These are phyloP conservation scores for Caprella mutica DNA, from an alignment of 2,888 invertebrate species.

Conservation along the genomic window DNA sequence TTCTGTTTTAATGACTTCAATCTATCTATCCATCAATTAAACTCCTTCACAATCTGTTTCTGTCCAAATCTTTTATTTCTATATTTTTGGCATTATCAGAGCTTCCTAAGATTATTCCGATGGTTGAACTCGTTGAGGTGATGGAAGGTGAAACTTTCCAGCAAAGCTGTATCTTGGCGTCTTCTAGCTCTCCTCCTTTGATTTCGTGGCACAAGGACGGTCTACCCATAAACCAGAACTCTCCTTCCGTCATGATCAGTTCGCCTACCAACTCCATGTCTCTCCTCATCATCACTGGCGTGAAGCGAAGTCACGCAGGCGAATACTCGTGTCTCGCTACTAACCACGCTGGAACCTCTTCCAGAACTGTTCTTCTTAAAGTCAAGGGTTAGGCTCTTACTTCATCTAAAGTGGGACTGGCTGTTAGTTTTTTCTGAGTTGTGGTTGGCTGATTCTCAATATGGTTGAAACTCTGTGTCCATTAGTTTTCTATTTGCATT, in stretches of 20 bases:
- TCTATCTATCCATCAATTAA: too few species aligned
- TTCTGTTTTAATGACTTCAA: too few species aligned
- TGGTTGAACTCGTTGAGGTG: slow-evolving; percentile 22
- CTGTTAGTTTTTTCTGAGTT: not conserved
- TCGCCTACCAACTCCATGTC: slow-evolving; percentile 29
- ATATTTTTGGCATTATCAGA: slow-evolving; percentile 14
- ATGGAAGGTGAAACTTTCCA: slow-evolving; percentile 33
- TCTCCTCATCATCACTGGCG: slow-evolving; percentile 22
- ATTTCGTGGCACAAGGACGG: slow-evolving; percentile 29
- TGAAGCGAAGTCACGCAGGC: slow-evolving; percentile 35
- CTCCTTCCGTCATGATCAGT: slow-evolving; percentile 19
- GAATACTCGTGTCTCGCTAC: slow-evolving; percentile 37
- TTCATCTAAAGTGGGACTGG: not conserved
- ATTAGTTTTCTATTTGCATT: not conserved
- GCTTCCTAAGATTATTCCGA: slow-evolving; percentile 28
- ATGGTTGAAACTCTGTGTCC: not conserved
- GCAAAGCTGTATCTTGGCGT: slow-evolving; percentile 30
- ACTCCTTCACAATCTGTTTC: too few species aligned
- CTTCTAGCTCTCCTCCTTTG: slow-evolving; percentile 23
- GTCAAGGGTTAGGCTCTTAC: slow-evolving; percentile 35
- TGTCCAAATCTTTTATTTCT: too few species aligned
- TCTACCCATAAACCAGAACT: too few species aligned
- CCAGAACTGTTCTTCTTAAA: slow-evolving; percentile 35
- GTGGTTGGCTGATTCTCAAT: not conserved
- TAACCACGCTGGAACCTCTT: slow-evolving; percentile 36